These are phyloP conservation scores for Bicyclus anynana DNA, from an alignment of 1,140 invertebrate genomes.

Conservation along the genomic window DNA sequence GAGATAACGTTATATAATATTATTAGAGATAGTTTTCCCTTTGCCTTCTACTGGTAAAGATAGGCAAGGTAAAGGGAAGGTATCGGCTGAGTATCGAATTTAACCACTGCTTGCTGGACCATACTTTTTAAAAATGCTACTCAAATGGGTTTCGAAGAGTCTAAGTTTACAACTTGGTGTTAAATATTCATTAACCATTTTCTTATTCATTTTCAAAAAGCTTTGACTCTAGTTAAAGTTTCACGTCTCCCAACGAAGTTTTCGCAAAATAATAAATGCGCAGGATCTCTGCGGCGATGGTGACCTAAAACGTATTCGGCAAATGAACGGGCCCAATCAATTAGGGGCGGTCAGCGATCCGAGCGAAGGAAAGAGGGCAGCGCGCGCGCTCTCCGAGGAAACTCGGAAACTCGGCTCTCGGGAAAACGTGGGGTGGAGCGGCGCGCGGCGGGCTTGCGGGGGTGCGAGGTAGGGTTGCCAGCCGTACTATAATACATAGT, in stretches of 20 bases:
- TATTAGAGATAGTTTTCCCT: no score
- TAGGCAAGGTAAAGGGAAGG: no score
- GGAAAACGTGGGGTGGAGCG: slow-evolving; percentile 49
- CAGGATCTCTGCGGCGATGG: slow-evolving; percentile 61
- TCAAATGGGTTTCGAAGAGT: no score
- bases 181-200: neutral
- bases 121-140: no score
- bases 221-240: slow-evolving; percentile 8
- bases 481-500: no score
- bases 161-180: no score
- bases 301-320: slow-evolving; percentile 74
- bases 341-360: slow-evolving; percentile 75
- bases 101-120: no score
- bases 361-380: slow-evolving; percentile 64
- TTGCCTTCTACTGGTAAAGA: no score
- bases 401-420: slow-evolving; percentile 68
- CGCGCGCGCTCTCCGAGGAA: slow-evolving; percentile 71
- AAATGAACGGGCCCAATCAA: slow-evolving; percentile 73
- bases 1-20: no score
- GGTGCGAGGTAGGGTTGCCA: slow-evolving; percentile 7
- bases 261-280: slow-evolving; percentile 41
- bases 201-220: neutral
- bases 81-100: no score
- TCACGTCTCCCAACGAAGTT: slow-evolving; percentile 9
- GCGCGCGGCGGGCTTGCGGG: slow-evolving; percentile 20